Conservation (phyloP, 35 echinoderm and acorn worm genomes). For the Eucidaris tribuloides region DNA sequence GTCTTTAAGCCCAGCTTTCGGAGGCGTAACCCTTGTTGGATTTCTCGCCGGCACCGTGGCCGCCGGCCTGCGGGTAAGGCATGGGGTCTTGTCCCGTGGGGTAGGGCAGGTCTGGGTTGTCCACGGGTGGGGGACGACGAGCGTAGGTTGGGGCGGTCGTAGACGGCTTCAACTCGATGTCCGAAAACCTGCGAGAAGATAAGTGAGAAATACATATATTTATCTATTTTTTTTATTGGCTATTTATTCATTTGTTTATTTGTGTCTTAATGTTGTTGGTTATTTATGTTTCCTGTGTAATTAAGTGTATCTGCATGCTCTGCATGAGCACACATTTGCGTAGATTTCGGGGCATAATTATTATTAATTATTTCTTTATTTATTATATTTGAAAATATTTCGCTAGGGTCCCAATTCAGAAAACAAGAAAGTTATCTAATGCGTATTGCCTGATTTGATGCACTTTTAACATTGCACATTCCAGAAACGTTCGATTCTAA, state of each 20-base stretch:
- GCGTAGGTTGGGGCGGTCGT: too few species aligned
- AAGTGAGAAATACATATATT: background rate
- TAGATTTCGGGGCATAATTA: too few species aligned
- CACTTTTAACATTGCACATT: background rate
- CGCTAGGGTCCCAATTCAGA: too few species aligned
- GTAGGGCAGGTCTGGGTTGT: too few species aligned
- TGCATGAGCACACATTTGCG: background rate
- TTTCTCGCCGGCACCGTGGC: too few species aligned
- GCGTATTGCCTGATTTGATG: too few species aligned
- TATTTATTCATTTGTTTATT: background rate
- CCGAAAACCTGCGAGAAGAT: background rate
- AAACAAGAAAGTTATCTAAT: too few species aligned
- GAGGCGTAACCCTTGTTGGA: slow-evolving; percentile 12
- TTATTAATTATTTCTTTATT: too few species aligned
- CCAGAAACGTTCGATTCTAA: background rate
- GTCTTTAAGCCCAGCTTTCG: slow-evolving; percentile 21
- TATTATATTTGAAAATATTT: too few species aligned
- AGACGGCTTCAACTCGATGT: slow-evolving; percentile 21
- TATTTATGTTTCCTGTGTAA: background rate
- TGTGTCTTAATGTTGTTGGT: background rate
- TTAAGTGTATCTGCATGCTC: background rate
- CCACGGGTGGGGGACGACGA: too few species aligned
- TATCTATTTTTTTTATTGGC: background rate
- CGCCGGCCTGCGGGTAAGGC: too few species aligned
- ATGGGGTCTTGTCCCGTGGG: too few species aligned